Evolutionary conservation across 1,140 invertebrate genomes (phyloP).

Genomic region (Brachionus paranguensis): DNA sequence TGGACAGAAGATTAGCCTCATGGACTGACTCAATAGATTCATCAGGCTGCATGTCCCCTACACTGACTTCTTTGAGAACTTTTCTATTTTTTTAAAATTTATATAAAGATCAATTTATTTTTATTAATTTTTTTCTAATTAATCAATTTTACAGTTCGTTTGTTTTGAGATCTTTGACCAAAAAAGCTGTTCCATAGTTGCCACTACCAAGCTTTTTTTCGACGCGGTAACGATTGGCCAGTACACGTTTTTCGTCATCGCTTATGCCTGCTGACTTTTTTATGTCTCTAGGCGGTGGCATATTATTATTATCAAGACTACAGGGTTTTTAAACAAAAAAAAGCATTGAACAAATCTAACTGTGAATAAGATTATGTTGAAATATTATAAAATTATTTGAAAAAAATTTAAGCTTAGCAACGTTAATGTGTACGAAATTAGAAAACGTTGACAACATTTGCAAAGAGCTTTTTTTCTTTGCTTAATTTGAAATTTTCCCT

Average conservation of each 20-base stretch:
- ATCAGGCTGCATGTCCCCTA: slow-evolving; percentile 53
- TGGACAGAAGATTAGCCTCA: slow-evolving; percentile 50
- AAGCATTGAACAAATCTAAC: not conserved
- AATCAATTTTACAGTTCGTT: slow-evolving; percentile 41
- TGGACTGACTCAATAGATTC: slow-evolving; percentile 53
- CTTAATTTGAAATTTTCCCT: not conserved
- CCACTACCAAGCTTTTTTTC: slow-evolving; percentile 53
- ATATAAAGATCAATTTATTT: not conserved
- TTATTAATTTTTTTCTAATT: not conserved
- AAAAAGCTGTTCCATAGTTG: slow-evolving; percentile 54
- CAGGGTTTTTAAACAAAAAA: not conserved
- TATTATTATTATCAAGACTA: not conserved
- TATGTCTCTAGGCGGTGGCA: slow-evolving; percentile 20
- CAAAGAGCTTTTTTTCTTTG: not conserved
- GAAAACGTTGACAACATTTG: not conserved
- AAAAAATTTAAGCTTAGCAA: not conserved
- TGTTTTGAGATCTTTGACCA: slow-evolving; percentile 49
- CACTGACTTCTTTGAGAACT: slow-evolving; percentile 54
- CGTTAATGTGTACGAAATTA: not conserved
- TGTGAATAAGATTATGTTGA: not conserved
- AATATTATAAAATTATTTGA: not conserved
- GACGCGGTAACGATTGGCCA: slow-evolving; percentile 47
- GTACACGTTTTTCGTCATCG: slow-evolving; percentile 19
- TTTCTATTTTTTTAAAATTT: slow-evolving; percentile 42
- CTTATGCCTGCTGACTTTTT: not conserved